Conservation (phyloP, 2,888 invertebrate genomes). For the Aphelenchoides bicaudatus region DNA sequence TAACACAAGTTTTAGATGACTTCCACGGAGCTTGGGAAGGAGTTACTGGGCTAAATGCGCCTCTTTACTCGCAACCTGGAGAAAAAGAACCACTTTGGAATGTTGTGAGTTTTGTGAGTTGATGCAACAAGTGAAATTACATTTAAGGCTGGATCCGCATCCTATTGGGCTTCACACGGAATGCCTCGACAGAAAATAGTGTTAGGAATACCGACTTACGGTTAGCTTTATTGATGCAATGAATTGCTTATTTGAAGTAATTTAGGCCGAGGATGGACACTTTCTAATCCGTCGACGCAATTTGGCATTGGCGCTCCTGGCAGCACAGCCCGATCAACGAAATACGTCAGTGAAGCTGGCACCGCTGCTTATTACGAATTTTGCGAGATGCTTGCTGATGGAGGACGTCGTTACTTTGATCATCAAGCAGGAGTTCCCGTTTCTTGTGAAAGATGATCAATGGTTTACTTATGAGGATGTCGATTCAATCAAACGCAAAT, state of each 20-base stretch:
- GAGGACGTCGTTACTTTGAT: constrained; percentile 75
- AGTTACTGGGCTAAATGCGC: constrained; percentile 43
- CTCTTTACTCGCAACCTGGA: constrained; percentile 30
- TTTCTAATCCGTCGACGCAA: constrained; percentile 21
- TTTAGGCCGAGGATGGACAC: constrained; percentile 37
- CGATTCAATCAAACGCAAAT: constrained; percentile 76
- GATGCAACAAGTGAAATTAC: constrained; percentile 3
- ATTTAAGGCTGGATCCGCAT: constrained; percentile 39
- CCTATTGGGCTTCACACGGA: constrained; percentile 40
- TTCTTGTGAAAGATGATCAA: constrained; percentile 70
- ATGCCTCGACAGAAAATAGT: constrained; percentile 46
- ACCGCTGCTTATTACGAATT: constrained; percentile 85
- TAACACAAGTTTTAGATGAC: too few species aligned
- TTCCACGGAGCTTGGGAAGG: constrained; percentile 48
- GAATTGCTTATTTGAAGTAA: neutral
- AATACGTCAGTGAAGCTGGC: constrained; percentile 84
- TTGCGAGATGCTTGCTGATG: constrained; percentile 70
- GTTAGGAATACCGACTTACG: constrained; percentile 47
- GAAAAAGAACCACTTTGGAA: constrained; percentile 37
- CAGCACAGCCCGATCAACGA: constrained; percentile 82
- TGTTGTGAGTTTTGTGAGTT: constrained; percentile 33
- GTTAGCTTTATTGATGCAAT: constrained; percentile 22
- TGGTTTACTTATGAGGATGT: constrained; percentile 91
- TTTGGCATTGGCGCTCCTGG: constrained; percentile 73
- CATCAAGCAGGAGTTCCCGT: constrained; percentile 66